Percentiles rank a stretch among this genome's conserved stretches.
Evolutionary conservation across 2,888 invertebrate species (phyloP).

Genomic region (Platycheirus albimanus): DNA sequence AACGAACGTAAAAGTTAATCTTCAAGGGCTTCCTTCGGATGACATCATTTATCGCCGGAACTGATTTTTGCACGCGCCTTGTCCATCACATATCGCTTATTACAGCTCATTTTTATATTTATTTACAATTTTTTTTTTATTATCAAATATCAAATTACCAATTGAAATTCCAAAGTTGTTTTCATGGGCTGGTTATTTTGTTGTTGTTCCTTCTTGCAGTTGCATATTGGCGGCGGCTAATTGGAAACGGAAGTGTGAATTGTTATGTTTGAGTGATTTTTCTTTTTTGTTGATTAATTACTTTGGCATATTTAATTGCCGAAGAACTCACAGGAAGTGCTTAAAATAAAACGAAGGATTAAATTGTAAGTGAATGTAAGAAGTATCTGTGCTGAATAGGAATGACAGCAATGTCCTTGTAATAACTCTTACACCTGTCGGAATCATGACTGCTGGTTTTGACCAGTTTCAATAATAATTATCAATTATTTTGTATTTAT

Average conservation of each 20-base stretch:
- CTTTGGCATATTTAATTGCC: not conserved
- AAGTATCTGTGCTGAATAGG: not conserved
- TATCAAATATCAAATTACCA: constrained; percentile 58
- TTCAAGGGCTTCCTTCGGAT: constrained; percentile 65
- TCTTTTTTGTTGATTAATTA: constrained; percentile 56
- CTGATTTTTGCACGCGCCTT: constrained; percentile 62
- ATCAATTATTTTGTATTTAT: constrained; percentile 32
- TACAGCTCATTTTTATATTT: constrained; percentile 15
- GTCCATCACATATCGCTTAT: constrained; percentile 24
- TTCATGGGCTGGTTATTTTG: not conserved
- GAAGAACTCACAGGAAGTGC: constrained; percentile 13
- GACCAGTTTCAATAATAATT: not conserved
- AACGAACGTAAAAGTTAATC: constrained; percentile 18
- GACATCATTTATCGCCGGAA: constrained; percentile 69
- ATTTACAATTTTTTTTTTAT: constrained; percentile 5
- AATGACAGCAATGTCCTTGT: constrained; percentile 26
- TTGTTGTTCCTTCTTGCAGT: constrained; percentile 23
- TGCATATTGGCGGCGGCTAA: constrained; percentile 43
- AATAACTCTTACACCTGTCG: constrained; percentile 21
- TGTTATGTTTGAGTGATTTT: constrained; percentile 27
- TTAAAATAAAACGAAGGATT: constrained; percentile 5
- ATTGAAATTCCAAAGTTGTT: constrained; percentile 65
- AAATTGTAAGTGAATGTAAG: not conserved
- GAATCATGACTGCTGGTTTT: constrained; percentile 5
- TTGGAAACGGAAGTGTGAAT: constrained; percentile 69